Base-by-base conservation (phyloP, 2,888 invertebrate genomes). In the Phortica magna region DNA sequence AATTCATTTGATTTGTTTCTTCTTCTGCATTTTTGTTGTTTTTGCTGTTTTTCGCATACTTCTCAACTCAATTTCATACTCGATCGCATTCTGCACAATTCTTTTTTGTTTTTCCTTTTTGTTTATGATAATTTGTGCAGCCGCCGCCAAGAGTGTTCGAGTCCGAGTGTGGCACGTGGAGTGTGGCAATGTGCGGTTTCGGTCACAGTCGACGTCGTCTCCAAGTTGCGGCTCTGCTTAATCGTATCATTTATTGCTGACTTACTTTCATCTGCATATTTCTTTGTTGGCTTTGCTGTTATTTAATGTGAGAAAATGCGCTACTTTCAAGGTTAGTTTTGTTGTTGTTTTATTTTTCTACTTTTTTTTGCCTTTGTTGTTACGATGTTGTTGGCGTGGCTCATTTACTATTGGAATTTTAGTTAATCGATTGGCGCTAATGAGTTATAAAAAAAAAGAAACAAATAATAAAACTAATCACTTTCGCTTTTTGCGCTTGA, bases 401-500 rank as follows among this genome's bases (percentile, higher is more conserved):
- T 31, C 31, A 31, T 31, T 74, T 82, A 74, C 81, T 84, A 81
- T 82, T 86, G 88, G 86, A 84, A 84, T 79, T 78, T 82, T 75
- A 84, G 87, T 82, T 85, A 81, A 83, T 87, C 71, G 71, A 71
- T 71, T 64, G 59, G 43, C 12, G 31, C 43, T 71, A 61, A 75
- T 75, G 48, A 57, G 59, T 7, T 48, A 59, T 19, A n/a, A 55
- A 55, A 55, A 55, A 55, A 55, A 55, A 7, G 1, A 55, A 31
- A 31, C 31, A 31, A 31, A 31, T 31, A 31, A 31, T 31, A 31
- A 31, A 31, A 55, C 17, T 59, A 10, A 48, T 55, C 39, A 71
- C 53, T 71, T 55, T 71, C 70, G 55, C 39, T 71, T 71, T 55
- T 71, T 65, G 73, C 82, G 14, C 10, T 48, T 12, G 7, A 48